Base-by-base conservation (phyloP, 1,140 invertebrate species). In the Meloidogyne floridensis region DNA sequence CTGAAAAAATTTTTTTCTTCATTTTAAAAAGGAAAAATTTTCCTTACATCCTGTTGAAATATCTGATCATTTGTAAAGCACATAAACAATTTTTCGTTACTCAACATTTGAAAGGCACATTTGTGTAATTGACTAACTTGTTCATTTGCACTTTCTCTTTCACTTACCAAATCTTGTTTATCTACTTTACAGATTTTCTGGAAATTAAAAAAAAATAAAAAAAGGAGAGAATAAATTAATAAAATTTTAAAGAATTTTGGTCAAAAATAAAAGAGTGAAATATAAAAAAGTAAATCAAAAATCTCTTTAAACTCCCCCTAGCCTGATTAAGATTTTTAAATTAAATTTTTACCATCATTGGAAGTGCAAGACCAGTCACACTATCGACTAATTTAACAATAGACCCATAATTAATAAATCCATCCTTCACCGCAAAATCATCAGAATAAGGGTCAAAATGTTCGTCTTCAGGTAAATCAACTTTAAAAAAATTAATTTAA, bases 81-180 rank as follows among this genome's bases (percentile, higher is more conserved):
- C 13, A 99, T 92, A 90, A 99, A 99, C 96, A 98, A 98, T 80
- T 96, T 93, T 90, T 98, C 96, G 8, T 96, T 98, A 91, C 98
- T 97, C 91, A 99, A 98, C 95, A 99, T 89, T 83, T 98, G 98
- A 91, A 99, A 99, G 32, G 97, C 96, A 92, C 97, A 99, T 92
- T 99, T 99, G 91, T 99, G 98, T 1, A 99, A 92, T 89, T 99
- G 98, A 15, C 92, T 91, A 0, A 95, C 98, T 0, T 99, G 97
- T 0, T 98, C 97, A 92, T 99, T 75, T 71, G 47, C 80, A 18
- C 78, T 69, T 88, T 98, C 96, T 0, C 97, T 56, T 20, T 65
- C 56, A 32, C 79, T 70, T 92, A 99, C 97, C 59, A 99, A 69
- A 72, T 71, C 97, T 91, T 98, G 96, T 90, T 99, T 99, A 91